Conservation (phyloP, 2,797 vertebrate species). For the Rhinichthys osculus region DNA sequence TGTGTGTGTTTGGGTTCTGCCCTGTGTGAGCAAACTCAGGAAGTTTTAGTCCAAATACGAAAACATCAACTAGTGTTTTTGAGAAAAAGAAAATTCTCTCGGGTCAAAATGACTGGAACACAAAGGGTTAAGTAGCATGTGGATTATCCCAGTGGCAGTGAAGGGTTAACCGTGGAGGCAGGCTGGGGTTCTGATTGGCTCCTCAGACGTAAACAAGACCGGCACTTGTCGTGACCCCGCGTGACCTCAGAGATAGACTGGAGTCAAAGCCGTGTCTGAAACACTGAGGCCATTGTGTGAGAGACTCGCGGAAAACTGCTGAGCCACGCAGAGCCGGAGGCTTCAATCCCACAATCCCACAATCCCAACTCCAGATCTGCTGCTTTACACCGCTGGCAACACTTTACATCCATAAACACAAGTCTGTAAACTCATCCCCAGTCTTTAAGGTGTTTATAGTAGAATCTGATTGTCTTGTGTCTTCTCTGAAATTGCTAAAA, state of each 20-base stretch:
- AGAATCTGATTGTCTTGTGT: too few relatives aligned
- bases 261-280: slow-evolving; percentile 83
- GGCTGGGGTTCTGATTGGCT: slow-evolving; percentile 79
- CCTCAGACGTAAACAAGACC: slow-evolving; percentile 84
- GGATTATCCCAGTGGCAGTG: slow-evolving; percentile 50
- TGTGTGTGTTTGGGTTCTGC: too few relatives aligned
- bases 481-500: too few relatives aligned
- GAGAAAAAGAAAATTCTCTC: neutral
- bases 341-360: slow-evolving; percentile 41
- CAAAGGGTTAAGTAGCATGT: neutral
- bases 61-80: too few relatives aligned
- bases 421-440: too few relatives aligned
- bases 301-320: slow-evolving; percentile 73
- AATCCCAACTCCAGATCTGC: neutral
- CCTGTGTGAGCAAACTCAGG: too few relatives aligned
- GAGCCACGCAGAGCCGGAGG: slow-evolving; percentile 66
- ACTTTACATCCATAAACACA: too few relatives aligned
- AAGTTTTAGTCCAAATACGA: too few relatives aligned
- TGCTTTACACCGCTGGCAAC: too few relatives aligned
- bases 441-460: too few relatives aligned
- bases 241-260: slow-evolving; percentile 83
- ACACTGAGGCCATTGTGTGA: slow-evolving; percentile 82
- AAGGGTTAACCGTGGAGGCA: slow-evolving; percentile 74
- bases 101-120: neutral
- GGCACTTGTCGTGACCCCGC: slow-evolving; percentile 78